A percentile compares a stretch with the other conserved stretches of the same genome.
These are phyloP conservation scores for Heteronetta atricapilla DNA, from an alignment of 2,113 vertebrate genomes.

Conservation along the genomic window DNA sequence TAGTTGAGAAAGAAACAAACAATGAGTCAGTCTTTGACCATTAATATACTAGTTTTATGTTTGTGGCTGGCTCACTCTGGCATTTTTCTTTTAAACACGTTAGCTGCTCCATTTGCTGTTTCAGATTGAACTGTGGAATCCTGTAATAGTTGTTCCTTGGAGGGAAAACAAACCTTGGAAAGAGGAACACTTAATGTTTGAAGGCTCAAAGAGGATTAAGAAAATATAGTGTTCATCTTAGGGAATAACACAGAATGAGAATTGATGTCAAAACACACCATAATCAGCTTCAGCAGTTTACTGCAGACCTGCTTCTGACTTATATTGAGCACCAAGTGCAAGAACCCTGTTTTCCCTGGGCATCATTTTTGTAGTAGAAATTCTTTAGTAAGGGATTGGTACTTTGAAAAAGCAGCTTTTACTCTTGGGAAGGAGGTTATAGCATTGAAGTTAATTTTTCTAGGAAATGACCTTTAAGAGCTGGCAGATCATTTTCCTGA, in stretches of 20 bases:
- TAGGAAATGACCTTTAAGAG: neutral
- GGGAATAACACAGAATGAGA: neutral
- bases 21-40: neutral
- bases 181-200: neutral
- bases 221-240: neutral
- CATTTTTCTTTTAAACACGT: neutral
- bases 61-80: neutral
- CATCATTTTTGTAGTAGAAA: neutral
- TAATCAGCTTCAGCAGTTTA: neutral
- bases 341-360: neutral
- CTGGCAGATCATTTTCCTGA: neutral
- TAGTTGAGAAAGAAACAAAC: neutral
- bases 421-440: neutral
- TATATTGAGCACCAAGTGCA: neutral
- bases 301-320: neutral
- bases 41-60: neutral
- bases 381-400: neutral
- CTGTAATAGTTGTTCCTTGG: neutral
- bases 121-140: neutral
- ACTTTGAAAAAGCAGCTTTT: neutral
- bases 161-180: neutral
- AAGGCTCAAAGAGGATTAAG: neutral
- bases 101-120: neutral
- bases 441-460: constrained; percentile 12
- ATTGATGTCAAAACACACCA: neutral